phyloP scores from a whole-genome alignment of 2,888 invertebrate species.

The Meiosimyza platycephala region DNA sequence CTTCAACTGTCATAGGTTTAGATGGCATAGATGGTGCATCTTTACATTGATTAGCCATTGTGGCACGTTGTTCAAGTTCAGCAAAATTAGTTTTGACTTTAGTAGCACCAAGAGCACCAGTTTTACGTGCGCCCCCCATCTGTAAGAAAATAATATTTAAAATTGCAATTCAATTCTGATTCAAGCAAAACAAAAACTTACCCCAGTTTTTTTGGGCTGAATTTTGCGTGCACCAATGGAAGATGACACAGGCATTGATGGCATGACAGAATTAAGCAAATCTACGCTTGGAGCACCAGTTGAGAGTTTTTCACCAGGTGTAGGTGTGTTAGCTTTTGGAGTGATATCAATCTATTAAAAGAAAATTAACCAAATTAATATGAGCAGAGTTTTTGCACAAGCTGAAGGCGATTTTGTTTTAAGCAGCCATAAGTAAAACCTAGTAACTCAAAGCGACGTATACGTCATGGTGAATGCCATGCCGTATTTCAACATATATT shows the following conservation, averaged over 20 bases:
- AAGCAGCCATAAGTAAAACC: too few relatives aligned
- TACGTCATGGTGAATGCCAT: too few relatives aligned
- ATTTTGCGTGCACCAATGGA: slow-evolving; percentile 80
- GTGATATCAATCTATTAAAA: slow-evolving; percentile 51
- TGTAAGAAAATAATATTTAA: slow-evolving; percentile 59
- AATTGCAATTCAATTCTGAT: neutral
- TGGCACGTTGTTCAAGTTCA: slow-evolving; percentile 92
- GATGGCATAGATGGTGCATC: slow-evolving; percentile 54
- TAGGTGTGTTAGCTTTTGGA: slow-evolving; percentile 38
- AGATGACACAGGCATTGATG: slow-evolving; percentile 70
- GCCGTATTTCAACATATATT: too few relatives aligned
- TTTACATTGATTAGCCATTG: slow-evolving; percentile 82
- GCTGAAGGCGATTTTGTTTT: too few relatives aligned
- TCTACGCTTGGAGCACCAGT: slow-evolving; percentile 64
- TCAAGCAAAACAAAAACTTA: slow-evolving; percentile 63
- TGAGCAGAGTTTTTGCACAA: neutral
- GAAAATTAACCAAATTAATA: slow-evolving; percentile 13
- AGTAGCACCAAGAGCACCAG: slow-evolving; percentile 90
- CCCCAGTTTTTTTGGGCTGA: slow-evolving; percentile 76
- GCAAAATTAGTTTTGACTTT: slow-evolving; percentile 95
- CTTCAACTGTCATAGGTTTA: slow-evolving; percentile 69
- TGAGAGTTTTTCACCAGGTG: slow-evolving; percentile 45
- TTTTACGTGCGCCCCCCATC: slow-evolving; percentile 83
- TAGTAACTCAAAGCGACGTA: too few relatives aligned
- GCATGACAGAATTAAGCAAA: slow-evolving; percentile 59